These are phyloP conservation scores for Nowickia ferox DNA, from an alignment of 2,888 invertebrate genomes.

Conservation along the genomic window DNA sequence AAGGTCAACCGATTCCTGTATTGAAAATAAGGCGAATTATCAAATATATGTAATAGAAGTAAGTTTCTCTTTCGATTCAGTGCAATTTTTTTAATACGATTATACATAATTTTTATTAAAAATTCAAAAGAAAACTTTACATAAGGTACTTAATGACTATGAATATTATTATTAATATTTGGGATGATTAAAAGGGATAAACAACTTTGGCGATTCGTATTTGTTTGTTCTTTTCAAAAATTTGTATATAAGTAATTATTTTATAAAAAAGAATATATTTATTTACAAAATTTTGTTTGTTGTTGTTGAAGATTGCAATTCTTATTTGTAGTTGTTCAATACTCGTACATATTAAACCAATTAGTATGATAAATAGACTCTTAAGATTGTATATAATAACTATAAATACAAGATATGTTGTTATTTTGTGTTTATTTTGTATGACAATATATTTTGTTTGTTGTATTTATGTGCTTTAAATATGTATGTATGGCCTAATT, in stretches of 20 bases:
- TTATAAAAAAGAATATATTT: constrained; percentile 20
- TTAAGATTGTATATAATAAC: constrained; percentile 51
- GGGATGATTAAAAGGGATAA: constrained; percentile 69
- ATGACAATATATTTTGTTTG: constrained; percentile 14
- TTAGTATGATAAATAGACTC: constrained; percentile 60
- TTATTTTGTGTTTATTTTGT: constrained; percentile 40
- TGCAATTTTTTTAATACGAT: constrained; percentile 53
- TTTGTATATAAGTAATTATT: constrained; percentile 42
- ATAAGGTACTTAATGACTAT: constrained; percentile 72
- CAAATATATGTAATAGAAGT: too few species aligned
- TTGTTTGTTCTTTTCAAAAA: constrained; percentile 39
- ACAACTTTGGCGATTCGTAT: constrained; percentile 70
- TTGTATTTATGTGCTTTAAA: constrained; percentile 53
- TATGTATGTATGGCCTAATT: constrained; percentile 64
- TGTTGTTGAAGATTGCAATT: constrained; percentile 20
- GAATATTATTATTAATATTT: constrained; percentile 69
- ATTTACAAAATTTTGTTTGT: constrained; percentile 57
- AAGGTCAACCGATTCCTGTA: not conserved
- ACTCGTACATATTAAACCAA: constrained; percentile 11
- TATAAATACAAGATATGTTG: constrained; percentile 68
- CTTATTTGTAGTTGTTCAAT: constrained; percentile 5
- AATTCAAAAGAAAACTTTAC: constrained; percentile 60
- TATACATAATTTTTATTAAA: constrained; percentile 51
- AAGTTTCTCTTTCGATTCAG: not conserved
- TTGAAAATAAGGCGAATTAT: not conserved